phyloP scores from a whole-genome alignment of 1,140 invertebrate species.

The Idris sp. region DNA sequence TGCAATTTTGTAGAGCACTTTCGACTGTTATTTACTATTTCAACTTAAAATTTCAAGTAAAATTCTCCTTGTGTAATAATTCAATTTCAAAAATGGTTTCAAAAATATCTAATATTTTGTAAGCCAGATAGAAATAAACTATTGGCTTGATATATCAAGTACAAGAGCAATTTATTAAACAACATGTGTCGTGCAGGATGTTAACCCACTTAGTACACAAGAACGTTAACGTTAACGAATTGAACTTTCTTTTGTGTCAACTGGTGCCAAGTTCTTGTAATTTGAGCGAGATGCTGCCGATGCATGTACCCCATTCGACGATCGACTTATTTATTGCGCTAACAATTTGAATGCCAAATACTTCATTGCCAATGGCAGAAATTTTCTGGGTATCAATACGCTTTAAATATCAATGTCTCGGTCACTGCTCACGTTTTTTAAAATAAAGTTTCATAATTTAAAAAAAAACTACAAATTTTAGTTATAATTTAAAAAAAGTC shows the following conservation, averaged over 20 bases:
- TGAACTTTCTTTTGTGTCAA: slow-evolving; percentile 22
- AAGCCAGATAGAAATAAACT: slow-evolving; percentile 1
- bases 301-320: slow-evolving; percentile 5
- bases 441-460: no score
- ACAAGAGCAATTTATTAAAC: slow-evolving; percentile 14
- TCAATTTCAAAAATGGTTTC: no score
- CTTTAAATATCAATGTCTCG: slow-evolving; percentile 34
- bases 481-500: no score
- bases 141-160: neutral
- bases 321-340: slow-evolving; percentile 52
- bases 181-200: slow-evolving; percentile 17
- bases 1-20: no score
- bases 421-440: no score
- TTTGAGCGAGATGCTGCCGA: no score
- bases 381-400: slow-evolving; percentile 39
- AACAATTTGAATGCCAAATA: slow-evolving; percentile 62
- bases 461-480: no score
- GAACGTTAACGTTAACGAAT: slow-evolving; percentile 16
- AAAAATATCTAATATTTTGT: no score
- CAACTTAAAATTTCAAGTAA: no score
- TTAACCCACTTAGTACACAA: slow-evolving; percentile 32
- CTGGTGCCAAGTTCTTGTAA: slow-evolving; percentile 16
- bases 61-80: no score
- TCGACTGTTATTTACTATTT: no score
- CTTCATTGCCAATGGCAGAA: slow-evolving; percentile 66